phyloP scores from a whole-genome alignment of 1,140 invertebrate genomes.

The Drosophila virilis region DNA sequence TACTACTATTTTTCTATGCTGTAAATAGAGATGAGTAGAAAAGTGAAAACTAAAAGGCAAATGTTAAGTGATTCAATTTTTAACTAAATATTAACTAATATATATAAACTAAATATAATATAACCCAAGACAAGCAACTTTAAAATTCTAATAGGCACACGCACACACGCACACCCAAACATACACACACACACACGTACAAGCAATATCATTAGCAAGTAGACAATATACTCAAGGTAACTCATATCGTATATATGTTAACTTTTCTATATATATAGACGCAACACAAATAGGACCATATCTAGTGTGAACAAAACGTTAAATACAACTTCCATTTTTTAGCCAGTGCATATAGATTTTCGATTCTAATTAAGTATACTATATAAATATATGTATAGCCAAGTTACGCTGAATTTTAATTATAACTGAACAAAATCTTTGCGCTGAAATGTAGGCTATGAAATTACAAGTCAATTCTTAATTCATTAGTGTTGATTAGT shows the following conservation, averaged over 20 bases:
- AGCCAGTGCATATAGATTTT: conserved; percentile 59
- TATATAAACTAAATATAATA: too few relatives aligned
- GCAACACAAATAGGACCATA: conserved; percentile 77
- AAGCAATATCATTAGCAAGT: conserved; percentile 62
- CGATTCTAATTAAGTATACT: conserved; percentile 46
- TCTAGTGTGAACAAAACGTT: conserved; percentile 62
- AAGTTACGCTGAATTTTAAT: conserved; percentile 70
- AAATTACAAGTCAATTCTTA: conserved; percentile 73
- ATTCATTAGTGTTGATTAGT: conserved; percentile 55
- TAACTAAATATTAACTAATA: conserved; percentile 47
- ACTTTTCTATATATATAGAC: conserved; percentile 61
- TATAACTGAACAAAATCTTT: conserved; percentile 14
- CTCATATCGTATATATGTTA: conserved; percentile 71
- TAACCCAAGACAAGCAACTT: conserved; percentile 30
- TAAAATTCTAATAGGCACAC: conserved; percentile 46
- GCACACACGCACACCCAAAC: conserved; percentile 18
- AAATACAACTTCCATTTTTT: conserved; percentile 72
- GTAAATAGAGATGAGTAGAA: conserved; percentile 50
- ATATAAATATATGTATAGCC: conserved; percentile 37
- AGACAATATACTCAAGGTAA: conserved; percentile 81
- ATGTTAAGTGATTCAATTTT: conserved; percentile 72
- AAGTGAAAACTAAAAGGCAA: conserved; percentile 57
- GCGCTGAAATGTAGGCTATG: conserved; percentile 76
- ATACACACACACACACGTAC: conserved; percentile 15
- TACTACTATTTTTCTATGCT: conserved; percentile 55